Evolutionary conservation across 1,140 invertebrate species (phyloP).

Genomic region (Cherax quadricarinatus): DNA sequence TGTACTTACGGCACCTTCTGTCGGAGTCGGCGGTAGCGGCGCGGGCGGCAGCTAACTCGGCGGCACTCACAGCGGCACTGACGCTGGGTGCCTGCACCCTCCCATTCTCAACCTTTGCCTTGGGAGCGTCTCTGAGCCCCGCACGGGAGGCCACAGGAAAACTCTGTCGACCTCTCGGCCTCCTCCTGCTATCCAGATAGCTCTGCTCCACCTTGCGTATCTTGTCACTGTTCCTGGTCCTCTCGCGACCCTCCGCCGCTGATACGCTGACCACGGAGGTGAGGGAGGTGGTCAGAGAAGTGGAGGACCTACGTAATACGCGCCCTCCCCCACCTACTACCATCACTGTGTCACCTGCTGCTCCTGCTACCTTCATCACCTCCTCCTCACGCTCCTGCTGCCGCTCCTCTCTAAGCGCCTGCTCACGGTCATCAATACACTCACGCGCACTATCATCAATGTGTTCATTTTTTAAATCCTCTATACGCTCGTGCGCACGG

Average conservation of each 20-base stretch:
- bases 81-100: constrained; percentile 1
- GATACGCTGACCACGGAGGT: not conserved
- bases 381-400: not conserved
- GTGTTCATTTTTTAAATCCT: too few species aligned
- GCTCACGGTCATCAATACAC: not conserved
- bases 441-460: too few species aligned
- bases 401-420: not conserved
- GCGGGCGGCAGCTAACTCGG: not conserved
- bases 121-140: not conserved
- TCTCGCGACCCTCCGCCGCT: not conserved
- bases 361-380: too few species aligned
- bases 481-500: too few species aligned
- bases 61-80: constrained; percentile 30
- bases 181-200: constrained; percentile 1
- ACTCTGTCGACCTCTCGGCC: not conserved
- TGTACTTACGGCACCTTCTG: constrained; percentile 7
- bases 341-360: not conserved
- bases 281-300: not conserved
- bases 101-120: not conserved
- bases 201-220: not conserved
- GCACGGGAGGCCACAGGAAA: not conserved
- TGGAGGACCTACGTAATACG: not conserved
- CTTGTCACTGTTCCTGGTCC: not conserved
- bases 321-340: not conserved
- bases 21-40: not conserved